Evolutionary conservation across 2,797 vertebrate genomes (phyloP), one percentile per base, ranked within the genome.

Genomic region (Pagetopsis macropterus): DNA sequence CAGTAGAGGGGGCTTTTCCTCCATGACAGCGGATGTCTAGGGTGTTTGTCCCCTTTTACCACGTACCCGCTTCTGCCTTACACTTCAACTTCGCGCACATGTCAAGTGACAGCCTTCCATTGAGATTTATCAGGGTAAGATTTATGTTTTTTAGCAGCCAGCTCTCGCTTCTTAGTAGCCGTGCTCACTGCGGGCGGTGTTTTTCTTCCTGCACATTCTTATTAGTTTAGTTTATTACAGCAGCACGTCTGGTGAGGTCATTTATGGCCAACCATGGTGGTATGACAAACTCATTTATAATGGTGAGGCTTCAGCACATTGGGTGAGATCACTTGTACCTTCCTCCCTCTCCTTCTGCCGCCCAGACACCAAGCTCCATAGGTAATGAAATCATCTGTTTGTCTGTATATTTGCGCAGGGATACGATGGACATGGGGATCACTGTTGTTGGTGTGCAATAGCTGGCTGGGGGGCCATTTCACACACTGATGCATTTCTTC

Each of bases 161-260:
- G 86, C 90, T 86, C 81, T 69, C 65, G 87, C 90, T 87, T 92
- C 91, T n/a, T 79, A 89, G 94, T 86, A 93, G 94, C 86, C 40
- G 48, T 66, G 84, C 92, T 95, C 91, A 3, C 92, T 82, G 70
- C 72, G 79, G 94, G 94, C 90, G 72, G 76, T 95, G 87, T 96
- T 97, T 95, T 95, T 85, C 94, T 95, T 95, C 92, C 94, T 90
- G 85, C 92, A 92, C 91, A 88, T 93, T 96, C 88, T 84, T 92
- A 95, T 95, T 96, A 93, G 95, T 95, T 93, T 88, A 92, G 94
- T 96, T 96, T 96, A 95, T 96, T 94, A 92, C 93, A 93, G 94
- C 93, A 93, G 94, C 94, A 93, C 65, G 94, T 94, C 94, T 95
- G 94, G 88, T 96, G 96, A 97, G 95, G 94, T 96, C 95, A 96